A percentile compares a stretch with the other conserved stretches of the same genome.
Conservation (phyloP, 2,113 vertebrate species). For the Xiphophorus couchianus region DNA sequence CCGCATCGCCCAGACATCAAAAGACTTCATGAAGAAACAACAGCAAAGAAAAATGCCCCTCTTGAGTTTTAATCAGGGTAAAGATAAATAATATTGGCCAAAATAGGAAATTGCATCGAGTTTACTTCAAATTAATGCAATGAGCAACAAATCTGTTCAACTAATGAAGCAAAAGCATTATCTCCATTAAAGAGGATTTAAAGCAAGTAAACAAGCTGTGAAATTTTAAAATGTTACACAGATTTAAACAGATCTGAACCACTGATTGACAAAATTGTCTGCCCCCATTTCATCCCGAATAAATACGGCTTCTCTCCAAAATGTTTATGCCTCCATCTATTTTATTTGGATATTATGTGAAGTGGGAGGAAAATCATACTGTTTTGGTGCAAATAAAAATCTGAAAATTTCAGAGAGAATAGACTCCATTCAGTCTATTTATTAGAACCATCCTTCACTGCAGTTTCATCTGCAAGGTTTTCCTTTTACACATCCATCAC, state of each 20-base stretch:
- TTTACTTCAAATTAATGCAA: slow-evolving; percentile 6
- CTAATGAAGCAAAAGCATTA: slow-evolving; percentile 12
- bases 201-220: slow-evolving; percentile 16
- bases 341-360: too few species aligned
- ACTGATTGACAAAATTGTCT: not conserved
- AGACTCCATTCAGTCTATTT: too few species aligned
- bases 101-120: slow-evolving; percentile 18
- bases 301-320: too few species aligned
- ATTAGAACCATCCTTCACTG: too few species aligned
- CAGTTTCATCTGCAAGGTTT: too few species aligned
- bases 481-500: too few species aligned
- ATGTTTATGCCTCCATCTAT: too few species aligned
- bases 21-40: not conserved
- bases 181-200: slow-evolving; percentile 16
- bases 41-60: not conserved
- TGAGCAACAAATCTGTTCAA: slow-evolving; percentile 14
- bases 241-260: not conserved
- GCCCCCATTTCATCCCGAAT: too few species aligned
- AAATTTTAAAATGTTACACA: slow-evolving; percentile 7
- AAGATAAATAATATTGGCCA: not conserved
- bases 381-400: too few species aligned
- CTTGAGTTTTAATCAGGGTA: slow-evolving; percentile 3
- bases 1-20: too few species aligned
- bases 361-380: too few species aligned
- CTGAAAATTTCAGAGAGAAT: too few species aligned